Evolutionary conservation across 2,888 invertebrate species (phyloP), one percentile per base, ranked within the genome.

Genomic region (Archips xylosteana): DNA sequence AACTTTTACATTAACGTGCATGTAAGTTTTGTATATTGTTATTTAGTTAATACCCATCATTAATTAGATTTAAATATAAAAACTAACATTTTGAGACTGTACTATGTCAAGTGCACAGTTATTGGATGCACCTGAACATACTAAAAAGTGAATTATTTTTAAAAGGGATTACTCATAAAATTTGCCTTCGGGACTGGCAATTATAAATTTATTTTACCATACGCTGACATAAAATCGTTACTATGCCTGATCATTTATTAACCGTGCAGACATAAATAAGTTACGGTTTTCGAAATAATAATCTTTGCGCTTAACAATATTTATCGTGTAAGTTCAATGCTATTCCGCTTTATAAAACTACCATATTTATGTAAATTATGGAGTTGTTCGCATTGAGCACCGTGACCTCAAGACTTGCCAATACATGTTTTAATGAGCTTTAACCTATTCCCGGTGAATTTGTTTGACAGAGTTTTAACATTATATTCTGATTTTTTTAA

Each of bases 1-100:
- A 71, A 68, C 54, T 39, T 57, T 62, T 49, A 70, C 65, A 54
- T 61, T 74, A 60, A 71, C 69, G 45, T 51, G 62, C 65, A 59
- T 61, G 66, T 12, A 49, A 13, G 9, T 63, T 42, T n/a, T 47
- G 10, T 49, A 13, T 15, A n/a, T 64, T 64, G 3, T 13, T 32
- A 47, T 12, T 47, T 23, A 5, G 39, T 63, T 47, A 8, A 9
- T 63, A 39, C 4, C n/a, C 15, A 54, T 23, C 54, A 8, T 54
- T 9, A 49, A 49, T 54, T 23, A 9, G 9, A 15, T 5, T 6
- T 23, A 6, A 54, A 23, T 23, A 15, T 54, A 54, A 8, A 6
- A 2, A 23, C 23, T 54, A 54, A 54, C 54, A 15, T 9, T 9
- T 23, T 23, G 9, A 23, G n/a, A 1, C 6, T n/a, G n/a, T 49